phyloP scores from a whole-genome alignment of 2,888 invertebrate genomes.

The Trichopoda pennipes region DNA sequence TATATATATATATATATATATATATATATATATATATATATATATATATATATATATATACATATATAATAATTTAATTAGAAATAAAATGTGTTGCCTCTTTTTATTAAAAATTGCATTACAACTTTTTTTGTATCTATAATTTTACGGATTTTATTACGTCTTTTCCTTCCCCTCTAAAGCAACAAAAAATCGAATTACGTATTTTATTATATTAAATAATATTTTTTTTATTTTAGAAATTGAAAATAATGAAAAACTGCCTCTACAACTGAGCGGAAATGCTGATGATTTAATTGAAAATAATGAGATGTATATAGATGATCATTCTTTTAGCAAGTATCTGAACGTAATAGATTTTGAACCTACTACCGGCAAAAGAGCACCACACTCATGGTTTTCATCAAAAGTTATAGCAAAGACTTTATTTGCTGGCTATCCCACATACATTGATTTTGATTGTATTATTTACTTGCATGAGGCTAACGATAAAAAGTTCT shows the following conservation, averaged over 20 bases:
- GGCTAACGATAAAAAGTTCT: slow-evolving; percentile 74
- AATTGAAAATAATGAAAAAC: slow-evolving; percentile 47
- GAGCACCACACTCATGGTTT: slow-evolving; percentile 82
- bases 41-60: too few relatives aligned
- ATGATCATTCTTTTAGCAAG: slow-evolving; percentile 46
- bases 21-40: too few relatives aligned
- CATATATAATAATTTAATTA: too few relatives aligned
- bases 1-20: too few relatives aligned
- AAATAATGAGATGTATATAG: slow-evolving; percentile 36
- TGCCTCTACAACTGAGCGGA: background rate
- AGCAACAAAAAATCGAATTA: too few relatives aligned
- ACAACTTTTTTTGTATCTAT: too few relatives aligned
- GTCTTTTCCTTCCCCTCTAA: too few relatives aligned
- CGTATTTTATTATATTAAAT: too few relatives aligned
- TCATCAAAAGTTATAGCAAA: slow-evolving; percentile 82
- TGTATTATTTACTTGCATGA: slow-evolving; percentile 81
- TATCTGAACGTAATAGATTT: slow-evolving; percentile 38
- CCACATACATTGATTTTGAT: slow-evolving; percentile 85
- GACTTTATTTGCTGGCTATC: slow-evolving; percentile 83
- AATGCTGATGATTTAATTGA: slow-evolving; percentile 37
- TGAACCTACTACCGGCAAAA: slow-evolving; percentile 31
- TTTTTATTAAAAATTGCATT: too few relatives aligned
- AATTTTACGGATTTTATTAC: too few relatives aligned
- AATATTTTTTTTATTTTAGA: slow-evolving; percentile 6
- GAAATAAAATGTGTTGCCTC: too few relatives aligned